Evolutionary conservation across 2,797 vertebrate species (phyloP), one percentile per base, ranked within the genome.

Genomic region (Macropodus opercularis): DNA sequence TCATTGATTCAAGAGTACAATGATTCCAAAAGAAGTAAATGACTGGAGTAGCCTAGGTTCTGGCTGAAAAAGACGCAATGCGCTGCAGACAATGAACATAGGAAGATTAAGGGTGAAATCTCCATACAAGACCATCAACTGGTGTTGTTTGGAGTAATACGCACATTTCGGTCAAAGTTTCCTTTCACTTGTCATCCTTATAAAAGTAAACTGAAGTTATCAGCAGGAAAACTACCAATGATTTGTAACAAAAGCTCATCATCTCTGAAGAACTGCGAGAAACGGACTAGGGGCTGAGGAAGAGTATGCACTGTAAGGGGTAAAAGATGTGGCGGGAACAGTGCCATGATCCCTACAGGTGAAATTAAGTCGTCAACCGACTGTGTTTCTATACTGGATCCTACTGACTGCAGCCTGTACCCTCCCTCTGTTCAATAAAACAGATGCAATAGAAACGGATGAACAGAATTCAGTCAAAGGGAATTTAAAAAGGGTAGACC

Each of bases 381-480:
- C 54, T 49, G 49, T 43, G 68, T 75, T 31, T 78, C 69, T 86
- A 91, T 85, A 88, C 89, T 85, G 90, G 91, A 91, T 85, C 91
- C 90, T 93, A 94, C 85, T 87, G 91, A 93, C 88, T 90, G 80
- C 89, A 89, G 91, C 83, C 84, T 87, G 83, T 77, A 85, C 89
- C 94, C 94, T 92, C 94, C 93, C 94, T 92, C 94, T 95, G 83
- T 94, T 95, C 94, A 95, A 89, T 95, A 93, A 96, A 95, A 96
- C 94, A 96, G 90, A 95, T 96, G 96, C 95, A 96, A 95, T 95
- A 94, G 94, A 97, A 96, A 97, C 94, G 92, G 95, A 97, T 97
- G 95, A 97, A 98, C 96, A 99, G 95, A 98, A 98, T 97, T 97
- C 93, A 98, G 95, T 98, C 95, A 97, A 98, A 98, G 96, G 95